phyloP scores from a whole-genome alignment of 1,140 invertebrate species.

The Dolichoris vasculosae region DNA sequence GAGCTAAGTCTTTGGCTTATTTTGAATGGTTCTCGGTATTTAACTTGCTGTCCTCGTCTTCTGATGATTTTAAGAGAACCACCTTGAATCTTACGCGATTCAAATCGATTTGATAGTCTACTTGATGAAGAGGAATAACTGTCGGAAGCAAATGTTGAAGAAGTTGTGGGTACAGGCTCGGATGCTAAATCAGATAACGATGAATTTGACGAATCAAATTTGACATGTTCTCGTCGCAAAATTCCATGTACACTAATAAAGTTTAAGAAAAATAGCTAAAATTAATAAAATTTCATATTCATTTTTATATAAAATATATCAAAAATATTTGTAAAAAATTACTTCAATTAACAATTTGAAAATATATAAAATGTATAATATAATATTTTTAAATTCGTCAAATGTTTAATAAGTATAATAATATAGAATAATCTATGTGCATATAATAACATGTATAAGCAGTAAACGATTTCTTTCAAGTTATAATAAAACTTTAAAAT shows the following conservation, averaged over 20 bases:
- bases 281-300: not conserved
- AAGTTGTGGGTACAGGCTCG: conserved; percentile 42
- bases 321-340: too few species aligned
- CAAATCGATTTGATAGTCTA: conserved; percentile 19
- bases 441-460: too few species aligned
- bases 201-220: conserved; percentile 32
- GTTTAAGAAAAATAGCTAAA: not conserved
- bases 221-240: not conserved
- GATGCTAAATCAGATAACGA: conserved; percentile 30
- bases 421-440: too few species aligned
- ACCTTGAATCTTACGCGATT: conserved; percentile 53
- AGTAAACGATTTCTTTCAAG: too few species aligned
- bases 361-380: too few species aligned
- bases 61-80: conserved; percentile 59
- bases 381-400: too few species aligned
- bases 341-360: too few species aligned
- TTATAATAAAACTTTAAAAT: too few species aligned
- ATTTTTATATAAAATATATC: too few species aligned
- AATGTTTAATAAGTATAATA: too few species aligned
- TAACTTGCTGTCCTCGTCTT: conserved; percentile 38
- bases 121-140: conserved; percentile 39
- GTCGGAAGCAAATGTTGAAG: conserved; percentile 39
- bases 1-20: conserved; percentile 16
- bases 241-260: conserved; percentile 28
- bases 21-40: conserved; percentile 1